Base-by-base conservation (phyloP, 2,797 vertebrate genomes). In the Allobates femoralis region DNA sequence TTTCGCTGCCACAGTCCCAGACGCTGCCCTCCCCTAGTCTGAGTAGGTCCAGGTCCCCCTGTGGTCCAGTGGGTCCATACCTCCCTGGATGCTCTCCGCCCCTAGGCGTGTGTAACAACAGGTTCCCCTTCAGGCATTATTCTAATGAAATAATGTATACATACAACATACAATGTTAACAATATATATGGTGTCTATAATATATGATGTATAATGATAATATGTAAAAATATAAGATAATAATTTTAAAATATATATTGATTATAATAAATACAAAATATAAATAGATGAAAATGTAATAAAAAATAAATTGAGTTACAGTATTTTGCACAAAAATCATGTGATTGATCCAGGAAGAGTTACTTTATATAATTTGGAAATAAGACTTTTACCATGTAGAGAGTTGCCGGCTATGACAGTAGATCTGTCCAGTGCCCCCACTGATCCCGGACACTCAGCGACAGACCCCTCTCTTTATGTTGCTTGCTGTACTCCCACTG, bases 401-500 rank as follows among this genome's bases (percentile, higher is more conserved):
- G 81, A 51, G 28, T 10, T 50, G 30, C 23, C 3, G 64, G 30
- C 50, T 82, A 66, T 82, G 80, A 55, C 41, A 55, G 80, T 16
- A 60, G 67, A 83, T 74, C 56, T 75, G 71, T 62, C 58, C 41
- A 23, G 23, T 30, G 37, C 62, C 83, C 41, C 60, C 23, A 11
- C 32, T 77, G 37, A 76, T 76, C 73, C 64, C 26, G 62, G 15
- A 21, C 55, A 50, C 26, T 18, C 18, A n/a, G 56, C 71, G 18
- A 21, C 71, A 21, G 37, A 46, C 55, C n/a, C n/a, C 51, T 73
- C 81, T 23, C 55, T 58, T 37, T 74, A 26, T 74, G 53, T 46
- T n/a, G 4, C n/a, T 82, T n/a, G 55, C 66, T 21, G 81, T 73
- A 73, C 28, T 74, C 67, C 56, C 23, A 18, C 81, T 74, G 67